Evolutionary conservation across 2,888 invertebrate genomes (phyloP), one percentile per base, ranked within the genome.

Genomic region (Drosophila anomalata): DNA sequence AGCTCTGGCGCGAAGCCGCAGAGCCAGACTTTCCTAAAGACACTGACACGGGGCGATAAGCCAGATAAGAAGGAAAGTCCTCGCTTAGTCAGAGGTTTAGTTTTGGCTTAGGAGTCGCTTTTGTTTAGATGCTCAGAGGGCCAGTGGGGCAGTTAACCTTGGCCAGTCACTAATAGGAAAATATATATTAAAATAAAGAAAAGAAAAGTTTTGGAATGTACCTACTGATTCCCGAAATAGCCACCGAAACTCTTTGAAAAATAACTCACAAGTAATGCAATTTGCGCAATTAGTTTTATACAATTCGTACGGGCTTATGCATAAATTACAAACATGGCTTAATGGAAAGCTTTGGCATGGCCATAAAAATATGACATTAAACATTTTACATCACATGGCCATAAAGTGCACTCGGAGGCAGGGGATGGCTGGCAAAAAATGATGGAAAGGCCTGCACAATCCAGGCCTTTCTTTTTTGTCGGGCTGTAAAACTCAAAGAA

Each of bases 31-130:
- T 11, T 39, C 31, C 20, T 17, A 42, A 20, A 42, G 73, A 56
- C 69, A 80, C 75, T 79, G 83, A 75, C 86, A 72, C 73, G 55
- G 24, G 41, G 48, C 65, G 87, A 84, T 87, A 87, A 81, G 73
- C 68, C 58, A 61, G 81, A 81, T 81, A 77, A 78, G 81, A 41
- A 55, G 65, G 7, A 36, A 36, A 57, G 56, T 52, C 26, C 33
- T 36, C 39, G 39, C 51, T 56, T 42, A 42, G 47, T 60, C 51
- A 33, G 52, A 20, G 68, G 50, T 54, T 68, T 67, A 68, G 68
- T 53, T 68, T 33, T 67, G 20, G 14, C 31, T 29, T 29, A 9
- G 9, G 9, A 8, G 9, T 53, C 33, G 33, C 0, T 36, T 42
- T 42, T 42, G 52, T 58, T 39, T 51, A 11, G 55, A n/a, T 22